phyloP scores from a whole-genome alignment of 2,888 invertebrate species.

The Sialis lutaria region DNA sequence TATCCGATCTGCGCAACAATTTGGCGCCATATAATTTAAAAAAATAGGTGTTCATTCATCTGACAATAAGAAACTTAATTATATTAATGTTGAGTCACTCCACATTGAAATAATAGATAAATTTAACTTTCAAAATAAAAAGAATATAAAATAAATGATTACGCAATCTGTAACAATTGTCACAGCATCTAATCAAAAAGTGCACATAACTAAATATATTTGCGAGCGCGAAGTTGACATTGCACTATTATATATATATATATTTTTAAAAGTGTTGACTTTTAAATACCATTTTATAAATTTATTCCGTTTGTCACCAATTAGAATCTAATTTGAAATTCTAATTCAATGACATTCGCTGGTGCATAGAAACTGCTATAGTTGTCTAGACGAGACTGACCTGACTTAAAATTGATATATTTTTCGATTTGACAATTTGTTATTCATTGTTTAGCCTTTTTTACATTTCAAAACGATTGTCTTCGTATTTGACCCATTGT shows the following conservation, averaged over 20 bases:
- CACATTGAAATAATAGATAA: too few relatives aligned
- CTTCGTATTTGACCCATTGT: not conserved
- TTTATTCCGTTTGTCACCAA: not conserved
- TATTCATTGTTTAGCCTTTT: not conserved
- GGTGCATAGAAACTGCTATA: conserved; percentile 1
- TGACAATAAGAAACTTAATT: too few relatives aligned
- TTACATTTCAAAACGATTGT: not conserved
- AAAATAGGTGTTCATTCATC: too few relatives aligned
- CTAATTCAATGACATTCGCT: conserved; percentile 1
- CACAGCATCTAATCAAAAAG: too few relatives aligned
- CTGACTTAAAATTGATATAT: not conserved
- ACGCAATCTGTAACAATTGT: too few relatives aligned
- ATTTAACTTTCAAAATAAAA: too few relatives aligned
- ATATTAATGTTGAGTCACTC: too few relatives aligned
- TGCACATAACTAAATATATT: too few relatives aligned
- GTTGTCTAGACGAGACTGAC: conserved; percentile 2
- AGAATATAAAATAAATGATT: too few relatives aligned
- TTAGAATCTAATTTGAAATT: conserved; percentile 3
- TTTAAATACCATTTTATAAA: conserved; percentile 1
- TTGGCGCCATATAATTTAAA: too few relatives aligned
- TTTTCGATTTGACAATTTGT: not conserved
- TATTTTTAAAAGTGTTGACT: conserved; percentile 3
- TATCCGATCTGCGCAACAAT: too few relatives aligned
- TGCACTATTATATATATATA: too few relatives aligned
- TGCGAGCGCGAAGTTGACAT: not conserved